Evolutionary conservation across 2,113 vertebrate genomes (phyloP).

Genomic region (Balaenoptera acutorostrata): DNA sequence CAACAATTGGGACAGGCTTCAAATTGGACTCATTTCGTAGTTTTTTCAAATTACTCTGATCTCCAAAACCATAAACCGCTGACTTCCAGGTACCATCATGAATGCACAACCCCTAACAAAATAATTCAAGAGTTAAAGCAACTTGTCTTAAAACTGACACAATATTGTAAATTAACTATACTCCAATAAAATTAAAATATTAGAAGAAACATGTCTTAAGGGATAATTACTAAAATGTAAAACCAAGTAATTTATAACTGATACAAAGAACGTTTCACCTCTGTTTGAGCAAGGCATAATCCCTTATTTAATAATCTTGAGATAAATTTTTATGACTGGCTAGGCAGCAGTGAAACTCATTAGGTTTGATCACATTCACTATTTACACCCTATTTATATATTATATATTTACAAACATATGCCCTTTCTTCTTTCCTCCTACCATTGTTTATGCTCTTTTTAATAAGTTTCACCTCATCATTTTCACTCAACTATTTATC

Average conservation of each 20-base stretch:
- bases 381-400: not conserved
- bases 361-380: not conserved
- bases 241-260: not conserved
- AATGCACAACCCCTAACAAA: constrained; percentile 83
- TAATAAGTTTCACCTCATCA: not conserved
- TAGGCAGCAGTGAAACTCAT: not conserved
- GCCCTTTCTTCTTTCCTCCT: not conserved
- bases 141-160: not conserved
- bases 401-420: not conserved
- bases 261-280: not conserved
- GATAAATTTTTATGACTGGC: not conserved
- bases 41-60: constrained; percentile 81
- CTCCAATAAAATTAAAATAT: not conserved
- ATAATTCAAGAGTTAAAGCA: constrained; percentile 15
- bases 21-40: constrained; percentile 86
- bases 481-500: not conserved
- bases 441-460: not conserved
- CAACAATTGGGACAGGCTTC: constrained; percentile 86
- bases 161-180: not conserved
- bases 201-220: not conserved
- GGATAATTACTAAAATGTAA: not conserved
- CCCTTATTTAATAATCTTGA: not conserved
- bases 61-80: constrained; percentile 87
- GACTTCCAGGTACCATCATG: constrained; percentile 96
- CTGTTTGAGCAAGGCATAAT: not conserved